phyloP scores from a whole-genome alignment of 2,888 invertebrate species.

The Laothoe populi region DNA sequence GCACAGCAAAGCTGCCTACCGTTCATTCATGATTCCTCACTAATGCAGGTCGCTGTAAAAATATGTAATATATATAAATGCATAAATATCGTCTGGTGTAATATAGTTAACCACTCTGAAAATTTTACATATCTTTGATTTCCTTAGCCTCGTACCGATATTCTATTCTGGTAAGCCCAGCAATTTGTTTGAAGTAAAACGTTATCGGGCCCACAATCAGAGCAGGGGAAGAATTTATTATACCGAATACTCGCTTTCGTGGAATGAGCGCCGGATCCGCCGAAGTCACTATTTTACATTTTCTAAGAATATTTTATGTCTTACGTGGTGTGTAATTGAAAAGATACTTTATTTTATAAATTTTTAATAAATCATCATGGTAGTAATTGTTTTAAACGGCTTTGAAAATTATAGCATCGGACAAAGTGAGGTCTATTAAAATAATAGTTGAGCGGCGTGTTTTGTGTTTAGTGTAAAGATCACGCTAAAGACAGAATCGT shows the following conservation, averaged over 20 bases:
- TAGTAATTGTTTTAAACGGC: slow-evolving; percentile 15
- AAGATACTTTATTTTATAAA: slow-evolving; percentile 2
- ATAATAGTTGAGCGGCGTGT: neutral
- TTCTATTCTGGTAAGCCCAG: slow-evolving; percentile 27
- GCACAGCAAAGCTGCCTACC: too few relatives aligned
- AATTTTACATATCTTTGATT: neutral
- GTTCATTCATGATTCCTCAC: too few relatives aligned
- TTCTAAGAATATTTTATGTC: slow-evolving; percentile 36
- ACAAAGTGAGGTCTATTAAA: neutral
- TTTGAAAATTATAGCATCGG: slow-evolving; percentile 11
- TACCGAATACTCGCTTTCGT: slow-evolving; percentile 53
- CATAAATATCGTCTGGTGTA: too few relatives aligned
- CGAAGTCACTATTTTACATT: slow-evolving; percentile 29
- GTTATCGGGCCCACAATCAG: slow-evolving; percentile 41
- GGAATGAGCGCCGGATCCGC: slow-evolving; percentile 41
- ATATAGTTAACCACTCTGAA: neutral
- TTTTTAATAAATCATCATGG: slow-evolving; percentile 17
- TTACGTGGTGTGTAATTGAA: slow-evolving; percentile 20
- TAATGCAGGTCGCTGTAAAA: too few relatives aligned
- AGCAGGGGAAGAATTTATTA: slow-evolving; percentile 51
- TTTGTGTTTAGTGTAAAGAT: neutral
- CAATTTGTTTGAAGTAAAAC: slow-evolving; percentile 29
- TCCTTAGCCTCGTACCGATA: neutral
- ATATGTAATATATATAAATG: too few relatives aligned
- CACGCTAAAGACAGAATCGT: too few relatives aligned